Base-by-base conservation (phyloP, 2,797 vertebrate species). In the Hippopotamyrus pictus region DNA sequence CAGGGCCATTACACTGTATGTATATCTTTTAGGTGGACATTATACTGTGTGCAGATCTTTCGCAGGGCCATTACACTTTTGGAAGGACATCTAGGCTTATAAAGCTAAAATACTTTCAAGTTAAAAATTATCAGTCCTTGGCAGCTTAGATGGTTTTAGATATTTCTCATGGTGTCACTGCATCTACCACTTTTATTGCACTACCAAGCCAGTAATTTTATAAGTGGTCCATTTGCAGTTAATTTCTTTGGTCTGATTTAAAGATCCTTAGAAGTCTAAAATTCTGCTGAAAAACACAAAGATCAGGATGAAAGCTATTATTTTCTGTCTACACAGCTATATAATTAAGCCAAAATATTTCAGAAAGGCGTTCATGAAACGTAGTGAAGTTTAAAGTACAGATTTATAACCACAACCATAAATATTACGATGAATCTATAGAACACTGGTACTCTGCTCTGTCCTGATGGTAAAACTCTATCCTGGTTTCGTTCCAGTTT, bases 201-300 rank as follows among this genome's bases (percentile, higher is more conserved):
- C 57, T 37, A 86, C 53, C 50, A 86, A 59, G 33, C 50, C 51
- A 86, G 51, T 86, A 53, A 86, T 57, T 86, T 54, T 19, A 33
- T 86, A 85, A 85, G 50, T 33, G 29, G 50, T 54, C 85, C 51
- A 33, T 86, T 86, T 54, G 85, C 51, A 86, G 85, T 54, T 86
- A 50, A 86, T 86, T 19, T 86, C 85, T 86, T 86, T 86, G 51
- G 22, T 86, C 50, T 54, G 53, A 54, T 19, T 33, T 59, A 37
- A 86, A 86, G 82, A 37, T 57, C 85, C 17, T 86, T 86, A 57
- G 85, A 86, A 86, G 85, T 37, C 85, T 86, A 17, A 84, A 86
- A 86, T 86, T 86, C 33, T 33, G 37, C 85, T 41, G 53, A 54
- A 86, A 59, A 53, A 51, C 85, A 86, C 48, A 86, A 29, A 59